Conservation (phyloP, 2,113 vertebrate genomes). For the Litocranius walleri region DNA sequence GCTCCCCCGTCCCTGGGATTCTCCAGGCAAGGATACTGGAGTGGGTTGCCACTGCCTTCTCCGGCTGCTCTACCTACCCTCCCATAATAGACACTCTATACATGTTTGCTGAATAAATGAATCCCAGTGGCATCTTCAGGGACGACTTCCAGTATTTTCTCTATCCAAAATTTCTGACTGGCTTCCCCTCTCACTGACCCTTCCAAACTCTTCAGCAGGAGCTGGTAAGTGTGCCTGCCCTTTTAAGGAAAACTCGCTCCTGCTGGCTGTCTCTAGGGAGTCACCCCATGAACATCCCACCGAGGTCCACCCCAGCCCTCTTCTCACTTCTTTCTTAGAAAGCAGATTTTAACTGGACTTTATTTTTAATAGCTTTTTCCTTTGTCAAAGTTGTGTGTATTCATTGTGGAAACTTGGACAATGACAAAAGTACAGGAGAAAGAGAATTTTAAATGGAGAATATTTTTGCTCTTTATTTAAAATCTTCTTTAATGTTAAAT, state of each 20-base stretch:
- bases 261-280: neutral
- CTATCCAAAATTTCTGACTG: neutral
- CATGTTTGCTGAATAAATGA: neutral
- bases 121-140: neutral
- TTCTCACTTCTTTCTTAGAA: neutral
- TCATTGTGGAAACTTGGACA: neutral
- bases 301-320: neutral
- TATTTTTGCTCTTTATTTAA: constrained; percentile 16
- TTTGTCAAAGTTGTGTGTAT: neutral
- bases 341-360: neutral
- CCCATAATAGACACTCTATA: neutral
- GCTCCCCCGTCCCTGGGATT: no score
- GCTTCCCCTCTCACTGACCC: neutral
- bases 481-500: constrained; percentile 40
- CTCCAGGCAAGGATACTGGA: no score
- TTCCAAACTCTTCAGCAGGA: neutral
- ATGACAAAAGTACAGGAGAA: neutral
- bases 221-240: neutral
- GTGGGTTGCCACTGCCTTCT: no score
- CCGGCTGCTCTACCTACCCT: no score
- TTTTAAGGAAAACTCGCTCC: neutral
- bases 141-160: neutral
- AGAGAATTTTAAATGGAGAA: constrained; percentile 1
- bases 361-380: neutral
- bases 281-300: neutral